Evolutionary conservation across 92 coral and sea anemone genomes (phyloP).

Genomic region (Porites cylindrica): DNA sequence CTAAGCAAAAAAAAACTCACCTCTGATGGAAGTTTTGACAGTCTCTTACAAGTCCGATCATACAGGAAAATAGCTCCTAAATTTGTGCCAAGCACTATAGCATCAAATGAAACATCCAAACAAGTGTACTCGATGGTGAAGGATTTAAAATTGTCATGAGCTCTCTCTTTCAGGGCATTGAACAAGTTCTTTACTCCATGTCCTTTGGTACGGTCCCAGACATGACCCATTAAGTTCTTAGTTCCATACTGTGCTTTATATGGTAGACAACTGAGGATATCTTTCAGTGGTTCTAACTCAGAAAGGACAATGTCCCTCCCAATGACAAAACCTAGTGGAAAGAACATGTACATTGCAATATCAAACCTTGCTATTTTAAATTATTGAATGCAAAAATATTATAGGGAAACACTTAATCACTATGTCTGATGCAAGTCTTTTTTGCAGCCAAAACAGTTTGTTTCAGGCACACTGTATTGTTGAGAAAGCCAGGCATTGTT

Average conservation of each 20-base stretch:
- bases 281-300: constrained; percentile 72
- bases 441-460: no score
- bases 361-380: no score
- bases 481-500: no score
- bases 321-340: constrained; percentile 63
- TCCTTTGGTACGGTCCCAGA: constrained; percentile 65
- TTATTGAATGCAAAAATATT: no score
- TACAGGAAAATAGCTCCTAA: constrained; percentile 84
- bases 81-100: constrained; percentile 85
- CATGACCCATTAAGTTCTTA: constrained; percentile 74
- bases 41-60: constrained; percentile 74
- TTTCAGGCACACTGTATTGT: no score
- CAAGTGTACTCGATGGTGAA: constrained; percentile 80
- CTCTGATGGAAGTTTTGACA: constrained; percentile 82
- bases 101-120: constrained; percentile 88
- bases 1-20: constrained; percentile 28
- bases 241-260: constrained; percentile 81
- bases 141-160: constrained; percentile 72
- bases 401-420: no score
- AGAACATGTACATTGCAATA: no score
- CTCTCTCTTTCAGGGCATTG: constrained; percentile 69
- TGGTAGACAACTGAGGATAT: constrained; percentile 67
- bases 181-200: constrained; percentile 79
- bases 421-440: no score
- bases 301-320: constrained; percentile 81